Evolutionary conservation across 2,113 vertebrate genomes (phyloP).

Genomic region (human): DNA sequence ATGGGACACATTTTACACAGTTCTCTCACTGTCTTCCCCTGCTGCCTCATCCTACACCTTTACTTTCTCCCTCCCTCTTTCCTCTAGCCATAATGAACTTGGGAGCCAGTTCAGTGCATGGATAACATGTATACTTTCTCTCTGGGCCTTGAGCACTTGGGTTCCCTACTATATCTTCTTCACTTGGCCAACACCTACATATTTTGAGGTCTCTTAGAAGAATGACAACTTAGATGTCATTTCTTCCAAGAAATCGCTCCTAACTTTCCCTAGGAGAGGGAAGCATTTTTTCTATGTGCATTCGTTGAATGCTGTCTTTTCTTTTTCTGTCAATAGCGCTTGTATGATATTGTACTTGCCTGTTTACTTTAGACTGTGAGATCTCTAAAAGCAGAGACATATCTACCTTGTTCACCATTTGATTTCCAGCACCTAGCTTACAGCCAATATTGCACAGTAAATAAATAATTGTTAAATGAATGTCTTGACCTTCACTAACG

Average conservation of each 20-base stretch:
- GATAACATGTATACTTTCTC: not conserved
- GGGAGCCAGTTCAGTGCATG: not conserved
- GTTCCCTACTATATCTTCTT: not conserved
- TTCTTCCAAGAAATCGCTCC: not conserved
- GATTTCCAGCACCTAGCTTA: not conserved
- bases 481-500: not conserved
- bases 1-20: not conserved
- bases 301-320: not conserved
- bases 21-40: not conserved
- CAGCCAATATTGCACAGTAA: not conserved
- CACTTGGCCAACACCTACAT: not conserved
- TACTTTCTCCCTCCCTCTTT: not conserved
- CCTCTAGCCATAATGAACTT: not conserved
- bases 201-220: not conserved
- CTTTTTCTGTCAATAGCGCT: not conserved
- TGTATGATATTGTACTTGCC: not conserved
- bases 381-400: not conserved
- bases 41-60: not conserved
- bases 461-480: constrained; percentile 12
- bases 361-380: not conserved
- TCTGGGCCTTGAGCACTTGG: not conserved
- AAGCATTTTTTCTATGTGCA: not conserved
- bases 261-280: not conserved
- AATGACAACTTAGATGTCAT: not conserved
- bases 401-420: not conserved